phyloP scores from a whole-genome alignment of 2,113 vertebrate genomes.

The Dissostichus mawsoni region DNA sequence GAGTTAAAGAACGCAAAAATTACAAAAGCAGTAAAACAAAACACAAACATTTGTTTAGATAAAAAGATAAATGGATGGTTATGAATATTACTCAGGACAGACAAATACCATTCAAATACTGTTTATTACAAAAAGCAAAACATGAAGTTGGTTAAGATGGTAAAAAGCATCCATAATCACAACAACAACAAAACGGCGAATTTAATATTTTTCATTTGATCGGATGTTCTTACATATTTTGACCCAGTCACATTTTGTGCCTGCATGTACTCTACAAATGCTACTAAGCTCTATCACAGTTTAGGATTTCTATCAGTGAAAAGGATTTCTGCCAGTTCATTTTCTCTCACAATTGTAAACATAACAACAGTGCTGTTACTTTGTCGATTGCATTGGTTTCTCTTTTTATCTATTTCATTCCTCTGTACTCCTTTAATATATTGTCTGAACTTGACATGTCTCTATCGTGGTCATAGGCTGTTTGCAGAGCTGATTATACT shows the following conservation, averaged over 20 bases:
- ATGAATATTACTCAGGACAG: too few relatives aligned
- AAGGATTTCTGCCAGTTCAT: background rate
- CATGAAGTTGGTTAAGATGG: too few relatives aligned
- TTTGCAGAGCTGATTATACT: slow-evolving; percentile 4
- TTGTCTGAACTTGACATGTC: background rate
- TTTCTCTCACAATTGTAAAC: background rate
- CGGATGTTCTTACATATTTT: too few relatives aligned
- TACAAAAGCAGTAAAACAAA: too few relatives aligned
- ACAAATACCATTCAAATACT: too few relatives aligned
- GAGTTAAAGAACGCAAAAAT: background rate
- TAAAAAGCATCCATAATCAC: too few relatives aligned
- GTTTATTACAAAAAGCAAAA: too few relatives aligned
- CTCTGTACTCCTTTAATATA: background rate
- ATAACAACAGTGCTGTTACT: background rate
- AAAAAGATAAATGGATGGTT: too few relatives aligned
- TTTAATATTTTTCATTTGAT: too few relatives aligned
- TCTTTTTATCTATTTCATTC: background rate
- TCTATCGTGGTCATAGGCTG: background rate
- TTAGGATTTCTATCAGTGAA: background rate
- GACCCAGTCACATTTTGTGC: too few relatives aligned
- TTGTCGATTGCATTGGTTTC: background rate
- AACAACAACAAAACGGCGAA: too few relatives aligned
- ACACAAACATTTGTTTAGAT: too few relatives aligned
- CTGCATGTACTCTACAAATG: background rate
- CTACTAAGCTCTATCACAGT: background rate